Percentiles rank a stretch among this genome's conserved stretches.
Conservation (phyloP, 1,140 invertebrate genomes). For the Agrilus planipennis region DNA sequence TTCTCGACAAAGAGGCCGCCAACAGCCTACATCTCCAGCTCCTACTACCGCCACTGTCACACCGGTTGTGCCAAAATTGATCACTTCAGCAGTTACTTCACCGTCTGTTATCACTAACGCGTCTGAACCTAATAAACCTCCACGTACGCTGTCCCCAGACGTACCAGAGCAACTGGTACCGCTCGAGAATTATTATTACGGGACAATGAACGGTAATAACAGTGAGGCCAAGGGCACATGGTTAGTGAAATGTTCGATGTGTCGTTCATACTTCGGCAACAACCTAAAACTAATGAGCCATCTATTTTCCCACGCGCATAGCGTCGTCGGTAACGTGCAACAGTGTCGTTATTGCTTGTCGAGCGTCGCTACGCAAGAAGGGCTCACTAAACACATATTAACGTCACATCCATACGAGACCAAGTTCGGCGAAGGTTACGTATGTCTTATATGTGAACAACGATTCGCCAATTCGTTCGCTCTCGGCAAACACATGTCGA, state of each 20-base stretch:
- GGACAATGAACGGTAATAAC: conserved; percentile 31
- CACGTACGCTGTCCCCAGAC: conserved; percentile 24
- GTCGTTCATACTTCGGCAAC: conserved; percentile 35
- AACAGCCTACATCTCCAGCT: no score
- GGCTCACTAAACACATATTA: conserved; percentile 40
- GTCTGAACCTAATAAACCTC: conserved; percentile 23
- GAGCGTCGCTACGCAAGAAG: conserved; percentile 36
- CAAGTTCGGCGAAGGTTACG: conserved; percentile 37
- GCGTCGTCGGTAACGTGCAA: conserved; percentile 29
- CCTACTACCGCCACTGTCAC: conserved; percentile 2
- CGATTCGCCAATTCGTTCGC: conserved; percentile 46
- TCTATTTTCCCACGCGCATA: conserved; percentile 51
- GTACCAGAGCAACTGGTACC: conserved; percentile 31
- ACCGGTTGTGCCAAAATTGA: no score
- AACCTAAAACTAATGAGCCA: conserved; percentile 57
- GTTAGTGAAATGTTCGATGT: conserved; percentile 25
- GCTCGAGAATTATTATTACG: conserved; percentile 48
- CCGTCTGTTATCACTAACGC: no score
- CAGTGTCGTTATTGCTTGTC: conserved; percentile 46
- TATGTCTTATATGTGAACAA: conserved; percentile 59
- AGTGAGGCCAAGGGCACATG: conserved; percentile 14
- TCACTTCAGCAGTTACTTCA: no score
- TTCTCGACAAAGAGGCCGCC: no score
- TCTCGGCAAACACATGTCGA: conserved; percentile 62
- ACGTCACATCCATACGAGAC: conserved; percentile 46